Evolutionary conservation across 2,797 vertebrate species (phyloP), one percentile per base, ranked within the genome.

Genomic region (Tenualosa thibaudeaui): DNA sequence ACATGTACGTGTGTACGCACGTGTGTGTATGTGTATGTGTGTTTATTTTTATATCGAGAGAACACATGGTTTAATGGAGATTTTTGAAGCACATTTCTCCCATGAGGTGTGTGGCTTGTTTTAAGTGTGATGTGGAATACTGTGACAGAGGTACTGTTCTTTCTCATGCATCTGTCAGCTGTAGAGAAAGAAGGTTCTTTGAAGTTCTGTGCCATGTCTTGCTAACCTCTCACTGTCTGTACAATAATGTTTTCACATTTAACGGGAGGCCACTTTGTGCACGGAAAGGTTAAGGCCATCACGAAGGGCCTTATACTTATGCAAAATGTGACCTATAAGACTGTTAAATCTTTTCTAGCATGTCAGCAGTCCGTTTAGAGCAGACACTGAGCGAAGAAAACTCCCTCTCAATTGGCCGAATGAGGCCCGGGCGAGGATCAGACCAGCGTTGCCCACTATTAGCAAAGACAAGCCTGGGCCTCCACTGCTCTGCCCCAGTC

Each of bases 281-380:
- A 90, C 0, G 81, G 87, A 94, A 94, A 95, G 94, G 94, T 94
- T 95, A 94, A 87, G 89, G 88, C 92, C 91, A 90, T 93, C 90
- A 92, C 90, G 89, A 86, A 84, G 89, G 86, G 89, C 91, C 92
- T 94, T 89, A 93, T 94, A 90, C 89, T 89, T 93, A 94, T 95
- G 94, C 93, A 93, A 93, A 95, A 90, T 90, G 86, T 95, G 94
- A 95, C 94, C 94, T 94, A 93, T 94, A 87, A 86, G 91, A 88
- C 91, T 91, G 91, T 88, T 89, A 88, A 89, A 89, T 93, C 88
- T 90, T 91, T 93, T 93, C 90, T 90, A 90, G 86, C 85, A 24
- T 86, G 90, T 94, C 93, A 92, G 93, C 92, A 89, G 83, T 90
- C 87, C 51, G 89, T 90, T 91, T 92, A 87, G 82, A 78, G 71